Conservation (phyloP, 2,113 vertebrate genomes). For the Corvus hawaiiensis region DNA sequence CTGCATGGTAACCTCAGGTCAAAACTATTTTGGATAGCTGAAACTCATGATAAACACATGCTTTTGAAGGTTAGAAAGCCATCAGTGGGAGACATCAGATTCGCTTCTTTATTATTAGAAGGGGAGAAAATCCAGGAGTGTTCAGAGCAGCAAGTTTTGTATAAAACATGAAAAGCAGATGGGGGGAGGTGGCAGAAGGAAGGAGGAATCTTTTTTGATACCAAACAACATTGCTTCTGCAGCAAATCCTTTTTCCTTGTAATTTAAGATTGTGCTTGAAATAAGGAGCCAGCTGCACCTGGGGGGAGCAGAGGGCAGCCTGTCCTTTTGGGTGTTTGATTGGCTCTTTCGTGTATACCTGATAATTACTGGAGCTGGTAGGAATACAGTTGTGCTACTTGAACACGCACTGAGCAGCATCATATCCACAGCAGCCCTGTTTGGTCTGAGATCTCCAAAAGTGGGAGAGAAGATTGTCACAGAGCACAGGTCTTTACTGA, state of each 20-base stretch:
- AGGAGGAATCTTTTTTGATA: slow-evolving; percentile 47
- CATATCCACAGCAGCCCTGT: not conserved
- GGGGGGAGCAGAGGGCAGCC: slow-evolving; percentile 46
- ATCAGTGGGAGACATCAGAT: slow-evolving; percentile 66
- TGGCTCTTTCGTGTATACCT: slow-evolving; percentile 41
- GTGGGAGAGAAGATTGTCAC: not conserved
- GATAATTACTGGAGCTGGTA: slow-evolving; percentile 41
- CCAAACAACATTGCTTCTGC: slow-evolving; percentile 58
- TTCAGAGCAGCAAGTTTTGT: slow-evolving; percentile 48
- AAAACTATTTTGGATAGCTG: slow-evolving; percentile 75
- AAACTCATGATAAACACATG: slow-evolving; percentile 74
- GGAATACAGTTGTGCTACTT: slow-evolving; percentile 17
- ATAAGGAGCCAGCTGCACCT: slow-evolving; percentile 54
- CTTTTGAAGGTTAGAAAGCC: slow-evolving; percentile 70
- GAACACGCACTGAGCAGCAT: not conserved
- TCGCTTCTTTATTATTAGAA: slow-evolving; percentile 65
- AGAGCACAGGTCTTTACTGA: not conserved
- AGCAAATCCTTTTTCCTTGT: slow-evolving; percentile 62
- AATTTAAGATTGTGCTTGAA: slow-evolving; percentile 62
- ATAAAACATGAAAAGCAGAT: slow-evolving; percentile 58
- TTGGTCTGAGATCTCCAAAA: not conserved
- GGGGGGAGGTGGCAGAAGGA: slow-evolving; percentile 56
- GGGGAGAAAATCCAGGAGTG: slow-evolving; percentile 46
- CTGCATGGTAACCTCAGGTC: slow-evolving; percentile 73
- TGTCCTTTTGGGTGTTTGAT: slow-evolving; percentile 59